Evolutionary conservation across 2,888 invertebrate species (phyloP).

Genomic region (Aradus depressus): DNA sequence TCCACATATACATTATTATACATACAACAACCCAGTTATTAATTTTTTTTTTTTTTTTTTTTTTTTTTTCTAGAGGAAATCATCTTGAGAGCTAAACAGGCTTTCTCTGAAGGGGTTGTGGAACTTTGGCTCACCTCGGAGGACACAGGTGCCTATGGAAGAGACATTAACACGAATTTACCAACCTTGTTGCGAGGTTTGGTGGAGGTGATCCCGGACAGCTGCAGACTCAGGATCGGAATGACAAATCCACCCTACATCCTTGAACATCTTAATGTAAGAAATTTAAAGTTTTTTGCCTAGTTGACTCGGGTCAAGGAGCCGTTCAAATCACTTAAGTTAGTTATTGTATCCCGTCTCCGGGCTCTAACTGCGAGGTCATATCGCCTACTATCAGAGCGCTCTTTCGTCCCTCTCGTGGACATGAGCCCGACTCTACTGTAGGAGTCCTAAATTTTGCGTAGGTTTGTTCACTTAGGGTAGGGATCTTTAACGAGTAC

Average conservation of each 20-base stretch:
- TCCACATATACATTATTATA: too few species aligned
- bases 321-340: too few species aligned
- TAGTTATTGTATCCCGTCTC: too few species aligned
- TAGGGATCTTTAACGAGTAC: too few species aligned
- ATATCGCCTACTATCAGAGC: too few species aligned
- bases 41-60: not conserved
- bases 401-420: too few species aligned
- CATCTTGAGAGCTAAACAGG: slow-evolving; percentile 71
- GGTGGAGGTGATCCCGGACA: slow-evolving; percentile 63
- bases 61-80: slow-evolving; percentile 54
- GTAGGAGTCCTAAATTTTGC: too few species aligned
- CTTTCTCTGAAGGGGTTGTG: slow-evolving; percentile 81
- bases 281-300: not conserved
- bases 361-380: too few species aligned
- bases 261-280: slow-evolving; percentile 71
- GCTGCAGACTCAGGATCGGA: slow-evolving; percentile 75
- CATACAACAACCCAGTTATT: not conserved
- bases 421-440: too few species aligned
- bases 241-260: slow-evolving; percentile 99
- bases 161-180: slow-evolving; percentile 49
- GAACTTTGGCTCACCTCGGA: slow-evolving; percentile 98
- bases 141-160: slow-evolving; percentile 94
- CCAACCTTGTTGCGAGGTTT: slow-evolving; percentile 76
- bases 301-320: too few species aligned
- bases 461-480: too few species aligned